phyloP scores from a whole-genome alignment of 2,888 invertebrate genomes.

The Mycalesis mineus region DNA sequence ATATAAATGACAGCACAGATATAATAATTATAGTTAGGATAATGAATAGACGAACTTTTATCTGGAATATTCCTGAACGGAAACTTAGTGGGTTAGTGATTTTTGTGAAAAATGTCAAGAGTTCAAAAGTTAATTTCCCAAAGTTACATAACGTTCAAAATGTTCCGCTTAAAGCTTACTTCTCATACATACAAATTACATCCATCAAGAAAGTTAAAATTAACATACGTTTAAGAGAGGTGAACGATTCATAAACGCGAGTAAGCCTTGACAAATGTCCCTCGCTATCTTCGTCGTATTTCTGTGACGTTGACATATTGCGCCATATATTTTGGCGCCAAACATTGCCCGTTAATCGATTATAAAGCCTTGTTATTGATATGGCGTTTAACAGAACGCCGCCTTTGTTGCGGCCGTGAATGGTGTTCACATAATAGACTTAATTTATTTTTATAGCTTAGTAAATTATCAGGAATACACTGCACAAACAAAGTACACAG shows the following conservation, averaged over 20 bases:
- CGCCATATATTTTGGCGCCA: slow-evolving; percentile 44
- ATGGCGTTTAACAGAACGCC: slow-evolving; percentile 28
- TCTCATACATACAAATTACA: neutral
- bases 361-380: slow-evolving; percentile 46
- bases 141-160: too few species aligned
- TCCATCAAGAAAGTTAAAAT: neutral
- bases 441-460: neutral
- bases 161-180: neutral
- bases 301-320: slow-evolving; percentile 54
- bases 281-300: slow-evolving; percentile 48
- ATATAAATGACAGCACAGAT: too few species aligned
- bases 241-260: slow-evolving; percentile 13
- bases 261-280: slow-evolving; percentile 18
- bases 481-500: neutral
- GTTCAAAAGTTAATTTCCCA: too few species aligned
- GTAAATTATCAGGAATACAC: neutral
- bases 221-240: slow-evolving; percentile 11
- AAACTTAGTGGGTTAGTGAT: too few species aligned
- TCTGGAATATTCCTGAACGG: too few species aligned
- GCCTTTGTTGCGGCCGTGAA: slow-evolving; percentile 11
- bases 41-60: too few species aligned
- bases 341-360: slow-evolving; percentile 54
- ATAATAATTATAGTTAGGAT: too few species aligned
- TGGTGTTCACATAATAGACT: neutral
- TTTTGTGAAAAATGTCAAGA: too few species aligned